Evolutionary conservation across 2,888 invertebrate genomes (phyloP).

Genomic region (Limnephilus lunatus): DNA sequence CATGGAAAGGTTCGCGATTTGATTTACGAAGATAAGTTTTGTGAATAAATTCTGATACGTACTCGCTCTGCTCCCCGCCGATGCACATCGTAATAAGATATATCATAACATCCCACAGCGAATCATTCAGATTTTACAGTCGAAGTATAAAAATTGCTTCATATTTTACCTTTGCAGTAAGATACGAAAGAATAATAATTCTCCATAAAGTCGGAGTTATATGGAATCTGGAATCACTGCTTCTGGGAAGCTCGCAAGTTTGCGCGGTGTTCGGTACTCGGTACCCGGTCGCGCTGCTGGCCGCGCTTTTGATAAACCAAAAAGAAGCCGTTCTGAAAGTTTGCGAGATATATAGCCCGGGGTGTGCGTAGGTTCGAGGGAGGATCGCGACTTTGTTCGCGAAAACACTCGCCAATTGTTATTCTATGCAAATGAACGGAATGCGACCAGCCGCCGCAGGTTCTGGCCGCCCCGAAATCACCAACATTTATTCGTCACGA

Average conservation of each 20-base stretch:
- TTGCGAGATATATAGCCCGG: slow-evolving; percentile 62
- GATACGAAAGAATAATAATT: slow-evolving; percentile 49
- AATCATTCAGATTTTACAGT: slow-evolving; percentile 57
- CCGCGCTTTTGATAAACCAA: slow-evolving; percentile 60
- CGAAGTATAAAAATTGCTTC: slow-evolving; percentile 54
- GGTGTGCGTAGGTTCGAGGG: slow-evolving; percentile 54
- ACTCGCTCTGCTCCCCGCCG: slow-evolving; percentile 29
- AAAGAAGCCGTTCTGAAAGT: slow-evolving; percentile 60
- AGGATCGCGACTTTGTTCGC: slow-evolving; percentile 46
- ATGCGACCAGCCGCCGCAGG: slow-evolving; percentile 57
- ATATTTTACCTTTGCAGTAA: slow-evolving; percentile 28
- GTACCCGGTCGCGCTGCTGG: not conserved
- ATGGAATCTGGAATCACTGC: slow-evolving; percentile 53
- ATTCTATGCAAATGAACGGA: slow-evolving; percentile 66
- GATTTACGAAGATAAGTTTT: slow-evolving; percentile 54
- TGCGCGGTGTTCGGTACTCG: slow-evolving; percentile 9
- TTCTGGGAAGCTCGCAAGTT: slow-evolving; percentile 42
- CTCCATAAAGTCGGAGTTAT: slow-evolving; percentile 53
- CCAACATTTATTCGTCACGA: slow-evolving; percentile 62
- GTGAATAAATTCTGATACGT: slow-evolving; percentile 38
- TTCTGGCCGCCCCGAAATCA: slow-evolving; percentile 65
- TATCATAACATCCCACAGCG: slow-evolving; percentile 49
- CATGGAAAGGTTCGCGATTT: slow-evolving; percentile 42
- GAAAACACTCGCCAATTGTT: slow-evolving; percentile 66
- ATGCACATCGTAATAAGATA: slow-evolving; percentile 54